A percentile compares a stretch with the other conserved stretches of the same genome.
Evolutionary conservation across 2,113 vertebrate genomes (phyloP).

Genomic region (Nycticorax nycticorax): DNA sequence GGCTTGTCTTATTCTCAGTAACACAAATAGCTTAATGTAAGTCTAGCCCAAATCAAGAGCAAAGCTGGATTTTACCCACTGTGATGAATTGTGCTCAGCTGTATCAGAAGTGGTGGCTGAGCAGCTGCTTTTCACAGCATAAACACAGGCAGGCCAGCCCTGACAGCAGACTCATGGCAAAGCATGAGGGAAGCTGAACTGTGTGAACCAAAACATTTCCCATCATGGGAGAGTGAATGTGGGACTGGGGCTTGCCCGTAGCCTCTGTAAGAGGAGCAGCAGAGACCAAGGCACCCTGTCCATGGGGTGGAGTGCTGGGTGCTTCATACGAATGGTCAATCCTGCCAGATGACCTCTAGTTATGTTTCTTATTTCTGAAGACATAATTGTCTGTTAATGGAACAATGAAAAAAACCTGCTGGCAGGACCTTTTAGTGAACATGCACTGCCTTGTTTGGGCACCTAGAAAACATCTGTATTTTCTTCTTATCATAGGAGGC

Average conservation of each 20-base stretch:
- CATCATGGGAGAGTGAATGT: background rate
- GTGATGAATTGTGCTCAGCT: background rate
- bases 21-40: background rate
- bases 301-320: background rate
- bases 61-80: background rate
- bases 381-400: background rate
- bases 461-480: background rate
- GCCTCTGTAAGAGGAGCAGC: background rate
- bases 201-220: background rate
- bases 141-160: background rate
- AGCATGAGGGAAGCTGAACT: background rate
- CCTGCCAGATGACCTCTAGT: background rate
- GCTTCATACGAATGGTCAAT: background rate
- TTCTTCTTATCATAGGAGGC: background rate
- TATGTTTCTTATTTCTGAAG: background rate
- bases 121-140: background rate
- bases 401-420: background rate
- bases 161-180: background rate
- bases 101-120: background rate
- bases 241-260: background rate
- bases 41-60: background rate
- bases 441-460: background rate
- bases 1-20: background rate
- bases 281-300: background rate
- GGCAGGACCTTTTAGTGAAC: background rate